Evolutionary conservation across 2,888 invertebrate species (phyloP), one percentile per base, ranked within the genome.

Genomic region (Aradus depressus): DNA sequence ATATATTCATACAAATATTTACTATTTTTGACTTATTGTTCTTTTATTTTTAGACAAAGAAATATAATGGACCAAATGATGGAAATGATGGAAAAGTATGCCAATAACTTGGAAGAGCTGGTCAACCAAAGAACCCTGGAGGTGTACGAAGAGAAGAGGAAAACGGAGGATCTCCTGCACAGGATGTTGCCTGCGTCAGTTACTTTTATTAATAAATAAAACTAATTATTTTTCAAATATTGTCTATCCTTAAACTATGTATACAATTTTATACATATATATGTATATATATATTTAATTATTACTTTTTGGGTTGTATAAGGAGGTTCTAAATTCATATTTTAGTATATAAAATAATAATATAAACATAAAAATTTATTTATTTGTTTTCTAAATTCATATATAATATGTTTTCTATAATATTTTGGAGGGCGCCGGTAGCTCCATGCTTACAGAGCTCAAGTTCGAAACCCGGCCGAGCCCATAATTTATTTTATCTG

Each of bases 11-110:
- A 18, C 8, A n/a, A 45, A 19, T 10, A 8, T 44, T 10, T 22
- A 4, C n/a, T 47, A 31, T 4, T 14, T 35, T 32, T 8, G 16
- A 16, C 25, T 16, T 31, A 23, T 37, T 26, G 31, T 42, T 21
- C 51, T 14, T 41, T 38, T 32, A 5, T 6, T 65, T 67, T 43
- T 63, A 87, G 87, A 65, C 84, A 80, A 63, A 79, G 83, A 63
- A 91, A 91, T 67, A 89, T 92, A 62, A 88, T 92, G 88, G 92
- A 93, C 69, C 90, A 92, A 75, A 91, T 93, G 89, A 90, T 93
- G 84, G 84, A 87, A 62, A 91, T 92, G 88, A 91, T 93, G 91
- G 93, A 91, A 68, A 90, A 88, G 65, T 92, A 95, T 70, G 90
- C 92, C 52, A 86, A 88, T 68, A 88, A 93, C 72, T 79, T 93